These are phyloP conservation scores for Galago senegalensis DNA, from an alignment of 2,797 vertebrate genomes.

Conservation along the genomic window DNA sequence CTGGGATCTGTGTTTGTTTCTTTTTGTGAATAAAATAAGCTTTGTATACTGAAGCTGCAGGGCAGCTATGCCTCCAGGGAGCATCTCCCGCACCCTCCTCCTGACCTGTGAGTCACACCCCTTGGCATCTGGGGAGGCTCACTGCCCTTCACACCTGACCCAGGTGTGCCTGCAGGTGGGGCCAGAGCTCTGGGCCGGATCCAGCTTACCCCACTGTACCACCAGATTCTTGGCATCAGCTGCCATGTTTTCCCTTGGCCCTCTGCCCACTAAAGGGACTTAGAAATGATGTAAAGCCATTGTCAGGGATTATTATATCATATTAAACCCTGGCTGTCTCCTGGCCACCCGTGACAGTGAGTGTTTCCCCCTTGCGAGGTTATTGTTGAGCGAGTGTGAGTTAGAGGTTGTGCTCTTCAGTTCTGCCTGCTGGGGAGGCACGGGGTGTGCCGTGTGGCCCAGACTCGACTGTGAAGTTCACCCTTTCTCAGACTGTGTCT, in stretches of 20 bases:
- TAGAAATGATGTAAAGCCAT: slow-evolving; percentile 16
- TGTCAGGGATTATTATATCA: slow-evolving; percentile 23
- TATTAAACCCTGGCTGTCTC: slow-evolving; percentile 35
- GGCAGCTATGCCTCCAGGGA: neutral
- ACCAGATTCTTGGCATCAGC: neutral
- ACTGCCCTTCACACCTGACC: neutral
- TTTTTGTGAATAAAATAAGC: neutral
- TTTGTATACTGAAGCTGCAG: neutral
- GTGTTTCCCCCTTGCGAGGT: slow-evolving; percentile 2
- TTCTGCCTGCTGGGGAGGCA: neutral
- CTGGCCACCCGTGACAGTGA: neutral
- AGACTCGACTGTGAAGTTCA: fast-evolving
- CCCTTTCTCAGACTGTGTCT: fast-evolving
- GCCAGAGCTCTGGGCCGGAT: neutral
- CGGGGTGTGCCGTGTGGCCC: fast-evolving
- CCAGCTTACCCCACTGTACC: neutral
- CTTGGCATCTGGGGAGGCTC: neutral
- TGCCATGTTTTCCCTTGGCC: neutral
- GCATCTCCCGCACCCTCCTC: neutral
- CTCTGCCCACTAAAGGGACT: neutral
- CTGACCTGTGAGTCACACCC: neutral
- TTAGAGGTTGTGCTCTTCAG: neutral
- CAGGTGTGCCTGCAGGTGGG: neutral
- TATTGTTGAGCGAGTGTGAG: neutral
- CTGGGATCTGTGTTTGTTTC: neutral